Evolutionary conservation across 2,797 vertebrate species (phyloP), one percentile per base, ranked within the genome.

Genomic region (Phrynocephalus guinanensis): DNA sequence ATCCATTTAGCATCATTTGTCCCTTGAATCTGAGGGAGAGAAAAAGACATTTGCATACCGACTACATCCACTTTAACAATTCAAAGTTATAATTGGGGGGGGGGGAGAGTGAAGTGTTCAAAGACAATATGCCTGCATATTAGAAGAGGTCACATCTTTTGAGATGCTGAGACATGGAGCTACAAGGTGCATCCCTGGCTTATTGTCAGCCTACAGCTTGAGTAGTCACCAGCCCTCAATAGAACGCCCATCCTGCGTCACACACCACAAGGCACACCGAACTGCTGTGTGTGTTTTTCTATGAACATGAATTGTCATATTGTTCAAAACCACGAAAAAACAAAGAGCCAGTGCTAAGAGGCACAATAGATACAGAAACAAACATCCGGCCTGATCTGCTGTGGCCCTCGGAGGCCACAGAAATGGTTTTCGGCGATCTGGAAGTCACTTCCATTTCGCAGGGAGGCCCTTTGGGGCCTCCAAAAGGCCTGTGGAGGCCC

Each of bases 1-100:
- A 79, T 89, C 94, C 96, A 97, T 97, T 93, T 92, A 84, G 48
- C 93, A 95, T 44, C 95, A 88, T 71, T 92, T 90, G 38, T 68
- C 86, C 91, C 76, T 38, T 77, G 76, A 82, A 66, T 87, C 91
- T 91, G 89, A 85, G 18, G 18, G 60, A 63, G 15, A 85, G 89
- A 86, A 87, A 82, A 84, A 30, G 87, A 82, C 76, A 80, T 87
- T 73, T 66, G 67, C 24, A 30, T 24, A 71, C 28, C 44, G 44
- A 50, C 70, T 56, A 30, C 56, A 71, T 83, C 26, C 44, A 67
- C 63, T 75, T 52, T 79, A 79, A 70, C 2, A n/a, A 71, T 56
- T 52, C 38, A 10, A n/a, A 50, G 44, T 44, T n/a, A 13, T 60
- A 15, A 63, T 7, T 72, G 16, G 28, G 38, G 38, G 38, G 3